These are phyloP conservation scores for Pipistrellus pipistrellus DNA, from an alignment of 2,797 vertebrate species.

Conservation along the genomic window DNA sequence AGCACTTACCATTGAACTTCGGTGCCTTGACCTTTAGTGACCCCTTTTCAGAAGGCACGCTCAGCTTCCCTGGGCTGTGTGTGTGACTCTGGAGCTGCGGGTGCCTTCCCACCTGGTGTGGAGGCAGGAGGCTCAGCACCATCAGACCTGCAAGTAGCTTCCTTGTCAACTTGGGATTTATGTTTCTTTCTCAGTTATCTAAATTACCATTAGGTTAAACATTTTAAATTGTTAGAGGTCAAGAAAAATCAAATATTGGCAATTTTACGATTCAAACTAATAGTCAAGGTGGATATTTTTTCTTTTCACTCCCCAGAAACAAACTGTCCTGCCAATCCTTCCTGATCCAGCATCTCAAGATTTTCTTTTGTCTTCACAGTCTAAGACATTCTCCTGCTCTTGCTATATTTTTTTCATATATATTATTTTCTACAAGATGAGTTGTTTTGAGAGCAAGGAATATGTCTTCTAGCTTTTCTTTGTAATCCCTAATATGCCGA, in stretches of 20 bases:
- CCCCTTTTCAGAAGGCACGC: neutral
- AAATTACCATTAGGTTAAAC: neutral
- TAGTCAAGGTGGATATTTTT: neutral
- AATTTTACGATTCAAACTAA: neutral
- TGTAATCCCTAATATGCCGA: neutral
- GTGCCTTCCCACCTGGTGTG: neutral
- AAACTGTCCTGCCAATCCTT: neutral
- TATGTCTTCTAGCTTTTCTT: neutral
- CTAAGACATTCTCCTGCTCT: neutral
- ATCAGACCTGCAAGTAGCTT: neutral
- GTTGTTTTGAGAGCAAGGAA: neutral
- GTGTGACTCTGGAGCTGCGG: neutral
- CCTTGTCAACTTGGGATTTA: neutral
- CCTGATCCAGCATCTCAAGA: neutral
- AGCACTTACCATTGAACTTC: neutral
- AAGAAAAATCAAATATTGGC: constrained; percentile 23
- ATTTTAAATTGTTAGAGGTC: constrained; percentile 7
- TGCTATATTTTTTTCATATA: neutral
- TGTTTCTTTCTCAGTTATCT: neutral
- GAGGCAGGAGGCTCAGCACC: neutral
- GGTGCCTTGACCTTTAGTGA: neutral
- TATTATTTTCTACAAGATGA: constrained; percentile 22
- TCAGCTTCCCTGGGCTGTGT: neutral
- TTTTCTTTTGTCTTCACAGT: neutral
- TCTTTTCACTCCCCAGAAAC: neutral